Conservation (phyloP, 2,888 invertebrate genomes). For the Keiferia lycopersicella region DNA sequence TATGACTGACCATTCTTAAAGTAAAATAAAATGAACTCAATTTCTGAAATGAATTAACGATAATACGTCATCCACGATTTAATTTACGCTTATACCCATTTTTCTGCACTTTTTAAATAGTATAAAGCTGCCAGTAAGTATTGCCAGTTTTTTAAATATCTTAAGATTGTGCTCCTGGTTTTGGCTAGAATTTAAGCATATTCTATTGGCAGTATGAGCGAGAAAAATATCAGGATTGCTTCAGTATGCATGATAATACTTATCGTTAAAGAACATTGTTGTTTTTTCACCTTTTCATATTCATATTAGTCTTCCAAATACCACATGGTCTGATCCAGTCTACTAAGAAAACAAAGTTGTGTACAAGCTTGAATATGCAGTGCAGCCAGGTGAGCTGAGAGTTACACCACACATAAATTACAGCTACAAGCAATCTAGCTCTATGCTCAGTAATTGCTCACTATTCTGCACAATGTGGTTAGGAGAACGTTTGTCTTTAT, state of each 20-base stretch:
- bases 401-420: conserved; percentile 58
- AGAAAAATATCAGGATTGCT: too few relatives aligned
- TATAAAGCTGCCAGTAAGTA: too few relatives aligned
- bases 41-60: too few relatives aligned
- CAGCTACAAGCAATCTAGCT: conserved; percentile 45
- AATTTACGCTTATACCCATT: too few relatives aligned
- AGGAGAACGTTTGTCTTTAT: background rate
- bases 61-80: too few relatives aligned
- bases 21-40: too few relatives aligned
- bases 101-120: too few relatives aligned
- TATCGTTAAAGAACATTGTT: background rate
- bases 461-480: background rate
- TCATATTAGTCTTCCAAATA: background rate
- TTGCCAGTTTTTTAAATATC: too few relatives aligned
- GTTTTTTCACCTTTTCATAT: background rate
- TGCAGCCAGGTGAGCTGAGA: conserved; percentile 57
- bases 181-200: too few relatives aligned
- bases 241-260: background rate
- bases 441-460: conserved; percentile 33
- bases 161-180: too few relatives aligned
- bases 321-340: conserved; percentile 9
- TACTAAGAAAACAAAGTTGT: conserved; percentile 52
- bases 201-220: too few relatives aligned
- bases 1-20: too few relatives aligned
- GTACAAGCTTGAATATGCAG: conserved; percentile 58